Evolutionary conservation across 2,113 vertebrate species (phyloP), one percentile per base, ranked within the genome.

Genomic region (Neogobius melanostomus): DNA sequence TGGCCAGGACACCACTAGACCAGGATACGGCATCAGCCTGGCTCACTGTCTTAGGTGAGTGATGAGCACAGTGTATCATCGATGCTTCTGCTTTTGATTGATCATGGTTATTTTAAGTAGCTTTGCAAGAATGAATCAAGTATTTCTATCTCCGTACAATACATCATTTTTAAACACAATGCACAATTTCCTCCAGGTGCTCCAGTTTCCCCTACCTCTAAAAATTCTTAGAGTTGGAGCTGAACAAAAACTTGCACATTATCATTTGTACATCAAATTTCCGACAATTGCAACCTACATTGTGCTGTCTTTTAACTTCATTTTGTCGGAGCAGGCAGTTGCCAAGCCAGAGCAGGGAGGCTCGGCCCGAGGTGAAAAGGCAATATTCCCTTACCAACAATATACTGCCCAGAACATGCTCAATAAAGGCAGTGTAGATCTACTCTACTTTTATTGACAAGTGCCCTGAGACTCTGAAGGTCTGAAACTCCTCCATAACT

Each of bases 41-140:
- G 52, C 91, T 99, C 2, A 88, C 91, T 5, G 94, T 99, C 17
- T 90, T 97, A 8, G 95, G 98, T 99, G 87, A 95, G 96, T 36
- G 28, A 36, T 36, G 28, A 36, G 28, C 28, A 36, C 28, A 36
- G 21, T 21, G 21, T 36, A 5, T 36, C 28, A 36, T 5, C 3
- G 28, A 36, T 36, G 2, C 45, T 67, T 59, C 42, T 48, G 49
- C 49, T 50, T 51, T 14, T 51, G 49, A 14, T 6, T 51, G 28
- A 36, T 36, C 28, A 36, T 36, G 3, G 28, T 5, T 36, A 36
- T 36, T 36, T 36, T 36, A 36, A 4, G 28, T 36, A 3, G 3
- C 28, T 36, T 36, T 3, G 28, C 28, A 36, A 36, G 28, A 36
- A 36, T 36, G 1, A 36, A 36, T 36, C 28, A 36, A 36, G 28